phyloP scores from a whole-genome alignment of 2,888 invertebrate genomes.

The Eupsilia transversa region DNA sequence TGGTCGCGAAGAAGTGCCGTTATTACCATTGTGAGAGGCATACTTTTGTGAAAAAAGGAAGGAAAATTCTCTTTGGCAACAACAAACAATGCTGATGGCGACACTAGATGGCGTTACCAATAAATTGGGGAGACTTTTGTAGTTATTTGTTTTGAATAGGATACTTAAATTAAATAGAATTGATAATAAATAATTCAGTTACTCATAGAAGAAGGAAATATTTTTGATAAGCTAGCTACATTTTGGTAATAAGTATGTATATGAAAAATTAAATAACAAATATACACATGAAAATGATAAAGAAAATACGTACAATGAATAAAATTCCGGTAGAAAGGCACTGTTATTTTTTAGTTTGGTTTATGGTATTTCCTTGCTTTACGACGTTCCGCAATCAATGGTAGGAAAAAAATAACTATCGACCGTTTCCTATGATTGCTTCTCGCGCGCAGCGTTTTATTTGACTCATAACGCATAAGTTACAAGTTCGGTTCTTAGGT shows the following conservation, averaged over 20 bases:
- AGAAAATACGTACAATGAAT: slow-evolving; percentile 31
- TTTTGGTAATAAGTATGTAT: background rate
- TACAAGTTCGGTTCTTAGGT: slow-evolving; percentile 14
- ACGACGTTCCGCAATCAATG: slow-evolving; percentile 78
- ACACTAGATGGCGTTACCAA: background rate
- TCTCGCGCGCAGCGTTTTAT: slow-evolving; percentile 22
- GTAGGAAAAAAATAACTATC: slow-evolving; percentile 70
- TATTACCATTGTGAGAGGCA: background rate
- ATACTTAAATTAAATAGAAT: background rate
- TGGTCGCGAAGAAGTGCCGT: background rate
- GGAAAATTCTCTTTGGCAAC: background rate
- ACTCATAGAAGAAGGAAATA: background rate
- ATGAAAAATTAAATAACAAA: background rate
- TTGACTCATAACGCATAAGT: background rate
- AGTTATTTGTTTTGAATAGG: background rate
- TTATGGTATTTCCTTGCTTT: slow-evolving; percentile 71
- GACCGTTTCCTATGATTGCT: slow-evolving; percentile 74
- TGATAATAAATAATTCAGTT: background rate
- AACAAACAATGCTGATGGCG: background rate
- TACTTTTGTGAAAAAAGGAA: background rate
- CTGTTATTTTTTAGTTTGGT: slow-evolving; percentile 61
- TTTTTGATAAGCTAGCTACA: background rate
- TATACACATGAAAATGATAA: background rate
- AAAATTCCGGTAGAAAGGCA: slow-evolving; percentile 45
- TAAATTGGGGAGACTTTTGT: no score